These are phyloP conservation scores for Lycocerus yunnanus DNA, from an alignment of 2,888 invertebrate genomes.

Conservation along the genomic window DNA sequence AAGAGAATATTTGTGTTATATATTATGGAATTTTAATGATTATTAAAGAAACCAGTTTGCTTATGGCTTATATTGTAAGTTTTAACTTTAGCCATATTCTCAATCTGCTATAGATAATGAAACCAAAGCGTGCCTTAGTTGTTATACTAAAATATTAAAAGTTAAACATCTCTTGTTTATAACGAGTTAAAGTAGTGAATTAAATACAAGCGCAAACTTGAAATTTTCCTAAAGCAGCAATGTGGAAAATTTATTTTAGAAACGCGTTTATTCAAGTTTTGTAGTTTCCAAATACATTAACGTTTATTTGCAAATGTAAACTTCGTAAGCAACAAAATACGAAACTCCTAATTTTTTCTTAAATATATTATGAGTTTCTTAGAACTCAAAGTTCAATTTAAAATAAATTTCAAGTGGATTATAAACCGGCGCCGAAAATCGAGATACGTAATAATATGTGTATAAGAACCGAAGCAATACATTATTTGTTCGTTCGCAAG, in stretches of 20 bases:
- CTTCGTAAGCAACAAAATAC: not conserved
- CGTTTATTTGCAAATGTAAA: not conserved
- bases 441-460: not conserved
- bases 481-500: not conserved
- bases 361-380: not conserved
- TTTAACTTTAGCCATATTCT: not conserved
- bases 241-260: conserved; percentile 40
- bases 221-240: conserved; percentile 39
- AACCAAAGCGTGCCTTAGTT: not conserved
- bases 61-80: not conserved
- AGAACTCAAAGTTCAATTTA: not conserved
- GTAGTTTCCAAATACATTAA: not conserved
- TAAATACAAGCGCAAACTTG: conserved; percentile 31
- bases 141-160: conserved; percentile 9
- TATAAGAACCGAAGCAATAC: not conserved
- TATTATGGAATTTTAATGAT: not conserved
- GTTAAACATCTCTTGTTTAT: conserved; percentile 32
- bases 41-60: not conserved
- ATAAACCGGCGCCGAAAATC: not conserved
- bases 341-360: not conserved
- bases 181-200: conserved; percentile 28
- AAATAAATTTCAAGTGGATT: not conserved
- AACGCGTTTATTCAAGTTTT: conserved; percentile 36
- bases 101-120: not conserved
- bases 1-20: not conserved